Conservation (phyloP, 2,797 vertebrate genomes). For the Hippopotamyrus pictus region DNA sequence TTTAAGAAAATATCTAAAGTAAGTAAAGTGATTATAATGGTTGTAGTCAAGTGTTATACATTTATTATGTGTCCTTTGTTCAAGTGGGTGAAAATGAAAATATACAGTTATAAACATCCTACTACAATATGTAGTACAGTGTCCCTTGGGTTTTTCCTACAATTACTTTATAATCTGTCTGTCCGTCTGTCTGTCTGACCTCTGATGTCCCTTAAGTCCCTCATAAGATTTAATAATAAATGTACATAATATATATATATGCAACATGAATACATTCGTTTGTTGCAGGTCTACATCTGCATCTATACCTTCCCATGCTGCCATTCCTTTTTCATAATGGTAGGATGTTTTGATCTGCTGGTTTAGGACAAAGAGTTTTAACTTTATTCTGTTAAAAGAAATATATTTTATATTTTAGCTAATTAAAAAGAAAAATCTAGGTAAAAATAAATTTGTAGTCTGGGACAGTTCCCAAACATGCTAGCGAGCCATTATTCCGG, state of each 20-base stretch:
- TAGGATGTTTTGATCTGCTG: not conserved
- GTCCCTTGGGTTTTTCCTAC: not conserved
- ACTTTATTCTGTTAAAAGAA: not conserved
- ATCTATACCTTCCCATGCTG: not conserved
- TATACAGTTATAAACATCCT: not conserved
- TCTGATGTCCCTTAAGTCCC: not conserved
- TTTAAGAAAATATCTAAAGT: not conserved
- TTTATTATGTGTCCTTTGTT: not conserved
- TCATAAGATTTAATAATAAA: not conserved
- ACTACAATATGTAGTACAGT: not conserved
- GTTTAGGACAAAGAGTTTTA: not conserved
- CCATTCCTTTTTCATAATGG: not conserved
- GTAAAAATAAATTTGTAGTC: not conserved
- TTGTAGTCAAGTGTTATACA: not conserved
- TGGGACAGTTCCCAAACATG: not conserved
- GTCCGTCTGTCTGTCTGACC: not conserved
- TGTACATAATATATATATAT: not conserved
- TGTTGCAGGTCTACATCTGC: not conserved
- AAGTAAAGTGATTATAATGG: not conserved
- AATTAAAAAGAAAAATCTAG: not conserved
- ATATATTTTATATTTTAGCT: not conserved
- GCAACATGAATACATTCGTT: not conserved
- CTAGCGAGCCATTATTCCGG: not conserved
- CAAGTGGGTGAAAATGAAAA: not conserved
- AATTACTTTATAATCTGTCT: not conserved